These are phyloP conservation scores for Clarias batrachus DNA, from an alignment of 2,113 vertebrate species.

Conservation along the genomic window DNA sequence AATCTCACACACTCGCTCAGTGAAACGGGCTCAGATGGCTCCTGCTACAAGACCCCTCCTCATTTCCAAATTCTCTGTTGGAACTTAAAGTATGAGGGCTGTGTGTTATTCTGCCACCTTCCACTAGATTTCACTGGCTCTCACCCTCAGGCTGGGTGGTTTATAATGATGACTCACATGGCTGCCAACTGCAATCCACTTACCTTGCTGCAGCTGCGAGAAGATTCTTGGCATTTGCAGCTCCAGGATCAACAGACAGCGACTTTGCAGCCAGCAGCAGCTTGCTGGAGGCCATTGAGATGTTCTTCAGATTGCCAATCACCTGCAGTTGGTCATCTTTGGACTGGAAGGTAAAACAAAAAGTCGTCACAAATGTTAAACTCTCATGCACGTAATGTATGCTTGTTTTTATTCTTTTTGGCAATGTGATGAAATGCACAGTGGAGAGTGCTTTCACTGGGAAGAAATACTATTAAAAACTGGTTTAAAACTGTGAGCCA, in stretches of 20 bases:
- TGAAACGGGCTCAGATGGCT: background rate
- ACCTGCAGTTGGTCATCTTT: conserved; percentile 99
- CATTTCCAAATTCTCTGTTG: background rate
- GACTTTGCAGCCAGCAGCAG: conserved; percentile 96
- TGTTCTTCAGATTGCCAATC: conserved; percentile 97
- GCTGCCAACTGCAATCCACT: conserved; percentile 42
- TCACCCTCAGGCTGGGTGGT: background rate
- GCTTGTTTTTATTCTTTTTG: background rate
- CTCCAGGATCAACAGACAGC: conserved; percentile 94
- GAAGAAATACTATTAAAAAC: background rate
- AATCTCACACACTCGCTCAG: conserved; percentile 5
- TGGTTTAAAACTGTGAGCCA: background rate
- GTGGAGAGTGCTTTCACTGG: background rate
- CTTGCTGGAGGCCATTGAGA: conserved; percentile 99
- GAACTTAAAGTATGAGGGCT: background rate
- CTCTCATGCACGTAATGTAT: too few species aligned
- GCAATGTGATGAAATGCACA: background rate
- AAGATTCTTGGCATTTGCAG: conserved; percentile 96
- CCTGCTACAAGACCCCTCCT: background rate
- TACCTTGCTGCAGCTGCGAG: conserved; percentile 95
- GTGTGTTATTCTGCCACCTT: background rate
- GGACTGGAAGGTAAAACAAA: conserved; percentile 71
- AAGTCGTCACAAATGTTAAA: background rate
- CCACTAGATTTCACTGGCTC: background rate
- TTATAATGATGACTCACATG: conserved; percentile 17